Evolutionary conservation across 2,797 vertebrate genomes (phyloP).

Genomic region (Anguilla pacifica): DNA sequence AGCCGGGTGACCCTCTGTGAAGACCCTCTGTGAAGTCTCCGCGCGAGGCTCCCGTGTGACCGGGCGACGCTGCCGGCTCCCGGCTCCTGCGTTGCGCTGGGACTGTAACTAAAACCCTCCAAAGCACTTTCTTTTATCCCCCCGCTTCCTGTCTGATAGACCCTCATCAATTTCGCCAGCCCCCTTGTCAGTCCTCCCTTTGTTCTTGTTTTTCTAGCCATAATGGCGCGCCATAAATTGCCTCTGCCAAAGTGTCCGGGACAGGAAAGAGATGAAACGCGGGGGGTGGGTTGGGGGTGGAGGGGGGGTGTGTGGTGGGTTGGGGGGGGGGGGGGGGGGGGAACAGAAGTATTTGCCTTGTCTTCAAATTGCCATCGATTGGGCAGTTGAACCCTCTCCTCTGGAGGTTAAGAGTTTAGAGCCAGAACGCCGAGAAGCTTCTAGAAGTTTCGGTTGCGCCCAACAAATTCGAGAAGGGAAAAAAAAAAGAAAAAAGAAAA

Average conservation of each 20-base stretch:
- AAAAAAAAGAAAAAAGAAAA: background rate
- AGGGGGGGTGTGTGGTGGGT: too few relatives aligned
- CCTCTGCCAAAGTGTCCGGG: background rate
- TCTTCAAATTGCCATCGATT: slow-evolving; percentile 20
- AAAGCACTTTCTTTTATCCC: background rate
- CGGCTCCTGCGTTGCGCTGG: background rate
- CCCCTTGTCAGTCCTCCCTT: background rate
- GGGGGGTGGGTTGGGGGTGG: background rate
- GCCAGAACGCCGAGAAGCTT: background rate
- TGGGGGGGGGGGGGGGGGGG: too few relatives aligned
- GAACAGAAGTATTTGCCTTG: background rate
- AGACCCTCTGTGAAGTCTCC: background rate
- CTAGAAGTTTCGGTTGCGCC: background rate
- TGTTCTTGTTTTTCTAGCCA: background rate
- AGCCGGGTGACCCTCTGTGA: background rate
- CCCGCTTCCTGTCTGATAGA: background rate
- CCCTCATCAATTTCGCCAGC: background rate
- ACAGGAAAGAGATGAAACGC: background rate
- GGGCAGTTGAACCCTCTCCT: background rate
- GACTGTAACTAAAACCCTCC: background rate
- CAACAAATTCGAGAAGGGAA: background rate
- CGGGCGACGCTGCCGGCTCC: background rate
- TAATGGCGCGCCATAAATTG: slow-evolving; percentile 9
- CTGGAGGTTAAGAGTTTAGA: slow-evolving; percentile 3
- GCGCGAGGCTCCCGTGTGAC: background rate